Conservation (phyloP, 2,797 vertebrate genomes). For the Tenualosa thibaudeaui region DNA sequence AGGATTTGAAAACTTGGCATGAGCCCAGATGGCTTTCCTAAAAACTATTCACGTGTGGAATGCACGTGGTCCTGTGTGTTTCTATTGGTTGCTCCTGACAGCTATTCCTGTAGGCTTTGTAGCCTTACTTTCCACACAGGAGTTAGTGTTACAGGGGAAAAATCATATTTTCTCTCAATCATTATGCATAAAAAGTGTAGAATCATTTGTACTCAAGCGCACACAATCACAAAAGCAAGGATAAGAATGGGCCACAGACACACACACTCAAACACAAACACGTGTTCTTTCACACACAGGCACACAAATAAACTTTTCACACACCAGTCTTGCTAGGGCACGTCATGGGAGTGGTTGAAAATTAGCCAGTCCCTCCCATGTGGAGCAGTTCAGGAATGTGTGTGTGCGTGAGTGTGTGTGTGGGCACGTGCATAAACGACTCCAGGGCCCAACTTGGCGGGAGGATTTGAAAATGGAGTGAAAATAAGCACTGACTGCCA, state of each 20-base stretch:
- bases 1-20: conserved; percentile 26
- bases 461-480: conserved; percentile 64
- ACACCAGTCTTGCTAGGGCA: neutral
- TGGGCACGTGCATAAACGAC: conserved; percentile 53
- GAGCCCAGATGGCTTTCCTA: neutral
- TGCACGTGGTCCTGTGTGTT: neutral
- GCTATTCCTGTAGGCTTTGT: neutral
- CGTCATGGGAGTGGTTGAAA: conserved; percentile 29
- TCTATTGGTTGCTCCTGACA: neutral
- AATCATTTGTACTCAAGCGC: neutral
- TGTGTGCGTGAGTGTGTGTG: conserved; percentile 22
- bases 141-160: neutral
- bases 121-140: neutral
- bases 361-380: conserved; percentile 14
- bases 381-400: conserved; percentile 34
- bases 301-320: neutral
- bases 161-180: neutral
- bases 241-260: too few species aligned
- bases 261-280: too few species aligned
- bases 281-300: neutral
- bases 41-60: neutral
- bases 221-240: neutral
- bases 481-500: neutral
- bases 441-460: conserved; percentile 48
- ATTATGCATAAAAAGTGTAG: neutral